Conservation (phyloP, 2,797 vertebrate species). For the Caiman crocodilus region DNA sequence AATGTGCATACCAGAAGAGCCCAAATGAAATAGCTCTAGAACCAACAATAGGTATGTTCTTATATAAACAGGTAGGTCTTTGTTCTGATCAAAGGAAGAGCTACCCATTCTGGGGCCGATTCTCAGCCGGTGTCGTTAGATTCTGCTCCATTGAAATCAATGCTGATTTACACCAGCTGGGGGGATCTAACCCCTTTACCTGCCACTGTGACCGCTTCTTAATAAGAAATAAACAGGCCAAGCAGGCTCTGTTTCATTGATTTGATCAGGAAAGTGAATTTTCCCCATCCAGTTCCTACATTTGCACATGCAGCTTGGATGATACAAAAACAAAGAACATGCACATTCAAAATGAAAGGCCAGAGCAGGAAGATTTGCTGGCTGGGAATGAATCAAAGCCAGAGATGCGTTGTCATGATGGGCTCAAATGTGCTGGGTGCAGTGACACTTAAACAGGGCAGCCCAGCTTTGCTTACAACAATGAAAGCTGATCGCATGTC, state of each 20-base stretch:
- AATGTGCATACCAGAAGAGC: slow-evolving; percentile 3
- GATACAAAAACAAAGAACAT: neutral
- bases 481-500: neutral
- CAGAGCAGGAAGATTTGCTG: neutral
- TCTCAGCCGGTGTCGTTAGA: slow-evolving; percentile 63
- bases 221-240: neutral
- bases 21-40: neutral
- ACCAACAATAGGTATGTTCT: slow-evolving; percentile 53
- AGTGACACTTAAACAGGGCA: neutral
- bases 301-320: neutral
- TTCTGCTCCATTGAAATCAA: slow-evolving; percentile 39
- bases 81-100: slow-evolving; percentile 54
- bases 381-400: neutral
- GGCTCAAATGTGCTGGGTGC: neutral
- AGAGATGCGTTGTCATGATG: neutral
- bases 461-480: neutral
- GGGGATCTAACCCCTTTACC: slow-evolving; percentile 24
- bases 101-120: slow-evolving; percentile 51
- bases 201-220: slow-evolving; percentile 31
- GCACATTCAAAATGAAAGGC: neutral
- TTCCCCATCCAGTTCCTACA: neutral
- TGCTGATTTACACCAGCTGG: slow-evolving; percentile 53
- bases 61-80: slow-evolving; percentile 30
- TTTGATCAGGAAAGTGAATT: neutral
- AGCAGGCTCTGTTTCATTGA: neutral